Evolutionary conservation across 2,888 invertebrate genomes (phyloP), one percentile per base, ranked within the genome.

Genomic region (Rotaria macrura): DNA sequence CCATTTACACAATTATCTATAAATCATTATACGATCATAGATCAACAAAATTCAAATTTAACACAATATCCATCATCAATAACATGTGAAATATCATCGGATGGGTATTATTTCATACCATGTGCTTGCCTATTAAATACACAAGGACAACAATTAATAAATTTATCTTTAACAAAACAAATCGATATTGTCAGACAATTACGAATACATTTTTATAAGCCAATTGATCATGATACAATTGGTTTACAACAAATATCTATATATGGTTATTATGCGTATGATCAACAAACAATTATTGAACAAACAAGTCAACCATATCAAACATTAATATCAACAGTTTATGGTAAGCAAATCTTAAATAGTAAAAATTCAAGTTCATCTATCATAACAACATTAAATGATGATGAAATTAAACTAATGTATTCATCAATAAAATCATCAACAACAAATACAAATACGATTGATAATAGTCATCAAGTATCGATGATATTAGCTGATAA

Each of bases 1-100:
- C 95, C 95, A 6, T 95, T 95, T 90, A 93, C 94, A 84, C 79
- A 79, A 79, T n/a, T 79, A 43, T 40, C 79, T 5, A n/a, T 79
- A 3, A 79, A 79, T 43, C 79, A 79, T 43, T 43, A 65, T 65
- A 65, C 65, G 0, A 65, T 65, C 6, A 65, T 65, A 20, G 65
- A 65, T 65, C 65, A 65, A 17, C 20, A 34, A 43, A 40, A 79
- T 79, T n/a, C 79, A n/a, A 79, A 40, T 17, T n/a, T 43, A 79
- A 79, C 43, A 43, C 79, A 79, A 79, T 79, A 25, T 43, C 79
- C 79, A 43, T 65, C 65, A 65, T 65, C 65, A 34, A 65, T 65
- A 34, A 65, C 65, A 65, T 65, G 65, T 65, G 79, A 79, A 79
- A 79, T 79, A 40, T 79, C 79, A 2, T 43, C 40, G 3, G 79